phyloP scores from a whole-genome alignment of 2,113 vertebrate species.

The Pyrgilauda ruficollis region DNA sequence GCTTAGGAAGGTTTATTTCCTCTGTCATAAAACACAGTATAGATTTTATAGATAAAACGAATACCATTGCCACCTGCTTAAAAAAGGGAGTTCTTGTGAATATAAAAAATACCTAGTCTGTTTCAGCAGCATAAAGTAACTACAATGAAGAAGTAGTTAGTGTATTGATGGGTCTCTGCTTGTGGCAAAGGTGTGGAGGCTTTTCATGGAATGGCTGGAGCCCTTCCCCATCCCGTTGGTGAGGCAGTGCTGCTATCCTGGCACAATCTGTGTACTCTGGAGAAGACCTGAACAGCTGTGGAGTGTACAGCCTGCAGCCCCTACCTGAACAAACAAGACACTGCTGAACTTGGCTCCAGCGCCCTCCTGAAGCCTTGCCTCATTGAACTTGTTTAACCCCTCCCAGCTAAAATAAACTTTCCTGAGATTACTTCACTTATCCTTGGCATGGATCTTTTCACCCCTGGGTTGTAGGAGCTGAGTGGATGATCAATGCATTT shows the following conservation, averaged over 20 bases:
- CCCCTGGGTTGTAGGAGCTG: constrained; percentile 59
- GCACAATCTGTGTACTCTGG: accelerated
- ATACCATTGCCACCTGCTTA: constrained; percentile 23
- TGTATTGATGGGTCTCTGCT: background rate
- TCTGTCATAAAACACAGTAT: constrained; percentile 48
- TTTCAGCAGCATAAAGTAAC: background rate
- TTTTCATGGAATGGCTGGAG: background rate
- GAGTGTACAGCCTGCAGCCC: background rate
- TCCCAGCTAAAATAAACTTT: constrained; percentile 74
- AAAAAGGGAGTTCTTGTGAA: background rate
- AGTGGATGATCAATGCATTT: constrained; percentile 74
- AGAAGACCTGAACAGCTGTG: background rate
- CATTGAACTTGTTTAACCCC: constrained; percentile 65
- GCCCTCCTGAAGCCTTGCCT: constrained; percentile 25
- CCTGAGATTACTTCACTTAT: constrained; percentile 74
- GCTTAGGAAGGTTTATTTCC: constrained; percentile 64
- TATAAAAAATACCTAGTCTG: background rate
- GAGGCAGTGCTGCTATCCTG: background rate
- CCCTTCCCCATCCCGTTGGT: background rate
- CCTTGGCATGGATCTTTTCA: constrained; percentile 68
- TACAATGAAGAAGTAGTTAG: background rate
- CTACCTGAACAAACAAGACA: constrained; percentile 52
- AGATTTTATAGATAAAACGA: constrained; percentile 46
- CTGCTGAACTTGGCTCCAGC: constrained; percentile 50
- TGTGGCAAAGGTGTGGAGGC: background rate